A percentile compares a stretch with the other conserved stretches of the same genome.
These are phyloP conservation scores for Emydocephalus ijimae DNA, from an alignment of 2,113 vertebrate genomes.

Conservation along the genomic window DNA sequence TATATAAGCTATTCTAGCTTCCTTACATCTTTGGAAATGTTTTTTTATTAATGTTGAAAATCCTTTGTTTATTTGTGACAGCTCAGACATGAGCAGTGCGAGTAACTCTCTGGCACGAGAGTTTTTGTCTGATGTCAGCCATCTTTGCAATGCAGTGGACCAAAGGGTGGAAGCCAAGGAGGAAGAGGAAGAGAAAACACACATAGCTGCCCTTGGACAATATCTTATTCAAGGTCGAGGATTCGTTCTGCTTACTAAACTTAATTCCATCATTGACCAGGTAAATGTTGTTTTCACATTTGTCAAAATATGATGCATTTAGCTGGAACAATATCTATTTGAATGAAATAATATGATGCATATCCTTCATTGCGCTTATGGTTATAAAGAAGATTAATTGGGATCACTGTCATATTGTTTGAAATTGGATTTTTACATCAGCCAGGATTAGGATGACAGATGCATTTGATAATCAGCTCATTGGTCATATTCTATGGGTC, in stretches of 20 bases:
- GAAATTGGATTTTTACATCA: neutral
- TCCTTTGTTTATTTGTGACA: slow-evolving; percentile 48
- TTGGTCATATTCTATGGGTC: neutral
- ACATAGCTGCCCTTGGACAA: slow-evolving; percentile 91
- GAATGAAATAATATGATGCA: neutral
- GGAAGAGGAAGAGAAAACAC: slow-evolving; percentile 92
- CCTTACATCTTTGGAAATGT: neutral
- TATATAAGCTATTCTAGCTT: neutral
- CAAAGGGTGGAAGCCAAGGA: slow-evolving; percentile 83
- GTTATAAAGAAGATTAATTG: neutral
- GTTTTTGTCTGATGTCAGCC: slow-evolving; percentile 94
- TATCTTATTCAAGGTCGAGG: slow-evolving; percentile 92
- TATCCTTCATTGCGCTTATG: neutral
- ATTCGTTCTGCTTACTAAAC: slow-evolving; percentile 85
- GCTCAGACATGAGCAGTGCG: slow-evolving; percentile 94
- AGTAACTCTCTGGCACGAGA: slow-evolving; percentile 95
- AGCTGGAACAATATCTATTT: neutral
- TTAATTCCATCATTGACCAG: slow-evolving; percentile 92
- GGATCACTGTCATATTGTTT: neutral
- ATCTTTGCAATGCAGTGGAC: slow-evolving; percentile 91
- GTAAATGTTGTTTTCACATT: slow-evolving; percentile 57
- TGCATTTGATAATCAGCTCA: neutral
- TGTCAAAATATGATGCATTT: neutral
- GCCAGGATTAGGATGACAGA: neutral
- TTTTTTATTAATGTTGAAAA: neutral